Conservation (phyloP, 2,113 vertebrate species). For the Xenopus borealis region DNA sequence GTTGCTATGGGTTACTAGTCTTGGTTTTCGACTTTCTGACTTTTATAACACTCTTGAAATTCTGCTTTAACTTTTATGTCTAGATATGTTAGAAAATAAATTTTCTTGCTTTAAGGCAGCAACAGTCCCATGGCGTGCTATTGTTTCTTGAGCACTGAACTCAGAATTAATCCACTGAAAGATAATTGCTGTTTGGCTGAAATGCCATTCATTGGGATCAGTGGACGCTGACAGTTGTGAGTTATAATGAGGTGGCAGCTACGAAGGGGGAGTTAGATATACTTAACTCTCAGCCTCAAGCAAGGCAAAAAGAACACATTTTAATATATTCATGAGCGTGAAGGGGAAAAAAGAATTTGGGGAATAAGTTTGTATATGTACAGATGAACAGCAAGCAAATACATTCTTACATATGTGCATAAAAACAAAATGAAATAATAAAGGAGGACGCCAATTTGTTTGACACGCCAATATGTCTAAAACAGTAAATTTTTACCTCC, state of each 20-base stretch:
- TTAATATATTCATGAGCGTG: constrained; percentile 38
- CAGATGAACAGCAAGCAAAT: constrained; percentile 8
- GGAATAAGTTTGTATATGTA: constrained; percentile 2
- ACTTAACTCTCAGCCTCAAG: constrained; percentile 29
- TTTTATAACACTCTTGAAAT: background rate
- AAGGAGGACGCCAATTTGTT: too few species aligned
- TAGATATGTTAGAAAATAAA: background rate
- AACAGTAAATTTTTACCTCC: too few species aligned
- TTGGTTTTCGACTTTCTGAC: too few species aligned
- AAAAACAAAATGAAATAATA: background rate
- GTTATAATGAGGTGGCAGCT: constrained; percentile 34
- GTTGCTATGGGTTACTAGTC: too few species aligned
- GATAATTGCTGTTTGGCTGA: constrained; percentile 26
- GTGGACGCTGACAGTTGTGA: constrained; percentile 29
- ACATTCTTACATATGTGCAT: background rate
- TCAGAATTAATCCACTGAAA: constrained; percentile 20
- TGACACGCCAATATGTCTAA: too few species aligned
- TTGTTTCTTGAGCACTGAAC: background rate
- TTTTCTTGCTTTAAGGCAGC: background rate
- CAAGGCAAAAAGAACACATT: constrained; percentile 39
- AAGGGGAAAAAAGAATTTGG: constrained; percentile 7
- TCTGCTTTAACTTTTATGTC: background rate
- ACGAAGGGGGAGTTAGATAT: constrained; percentile 26
- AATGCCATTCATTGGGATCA: constrained; percentile 24
- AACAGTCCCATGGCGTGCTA: background rate